A percentile compares a stretch with the other conserved stretches of the same genome.
These are phyloP conservation scores for Pseudanteris insignis DNA, from an alignment of 2,888 invertebrate genomes.

Conservation along the genomic window DNA sequence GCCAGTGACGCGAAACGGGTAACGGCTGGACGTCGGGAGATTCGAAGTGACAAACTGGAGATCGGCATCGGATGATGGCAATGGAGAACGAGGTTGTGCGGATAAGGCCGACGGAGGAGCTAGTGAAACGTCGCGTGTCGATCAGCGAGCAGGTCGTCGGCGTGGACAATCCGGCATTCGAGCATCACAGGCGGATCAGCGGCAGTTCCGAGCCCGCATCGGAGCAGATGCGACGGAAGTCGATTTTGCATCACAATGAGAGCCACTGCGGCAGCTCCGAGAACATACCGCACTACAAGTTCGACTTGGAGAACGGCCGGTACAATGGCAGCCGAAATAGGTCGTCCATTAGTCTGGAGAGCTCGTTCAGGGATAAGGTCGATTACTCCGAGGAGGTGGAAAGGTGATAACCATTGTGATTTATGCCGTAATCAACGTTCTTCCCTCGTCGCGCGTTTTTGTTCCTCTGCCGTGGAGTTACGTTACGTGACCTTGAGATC, in stretches of 20 bases:
- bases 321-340: constrained; percentile 58
- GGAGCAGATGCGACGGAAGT: constrained; percentile 56
- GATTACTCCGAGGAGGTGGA: constrained; percentile 63
- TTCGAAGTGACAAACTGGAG: constrained; percentile 9
- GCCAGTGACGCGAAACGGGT: too few relatives aligned
- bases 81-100: constrained; percentile 52
- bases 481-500: too few relatives aligned
- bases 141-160: constrained; percentile 62
- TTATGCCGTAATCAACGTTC: neutral
- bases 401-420: constrained; percentile 47
- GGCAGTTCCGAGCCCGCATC: constrained; percentile 57
- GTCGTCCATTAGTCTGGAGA: constrained; percentile 62
- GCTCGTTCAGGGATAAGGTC: constrained; percentile 64
- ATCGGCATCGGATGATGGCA: constrained; percentile 20
- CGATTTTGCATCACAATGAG: constrained; percentile 56
- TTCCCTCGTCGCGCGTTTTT: neutral
- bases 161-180: constrained; percentile 60
- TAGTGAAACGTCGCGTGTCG: constrained; percentile 57
- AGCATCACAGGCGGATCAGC: constrained; percentile 59
- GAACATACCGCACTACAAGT: constrained; percentile 60
- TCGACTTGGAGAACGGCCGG: constrained; percentile 60
- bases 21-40: too few relatives aligned
- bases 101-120: constrained; percentile 47
- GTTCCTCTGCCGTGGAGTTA: too few relatives aligned
- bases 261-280: constrained; percentile 60